These are phyloP conservation scores for Sarcophaga caerulescens DNA, from an alignment of 2,888 invertebrate genomes.

Conservation along the genomic window DNA sequence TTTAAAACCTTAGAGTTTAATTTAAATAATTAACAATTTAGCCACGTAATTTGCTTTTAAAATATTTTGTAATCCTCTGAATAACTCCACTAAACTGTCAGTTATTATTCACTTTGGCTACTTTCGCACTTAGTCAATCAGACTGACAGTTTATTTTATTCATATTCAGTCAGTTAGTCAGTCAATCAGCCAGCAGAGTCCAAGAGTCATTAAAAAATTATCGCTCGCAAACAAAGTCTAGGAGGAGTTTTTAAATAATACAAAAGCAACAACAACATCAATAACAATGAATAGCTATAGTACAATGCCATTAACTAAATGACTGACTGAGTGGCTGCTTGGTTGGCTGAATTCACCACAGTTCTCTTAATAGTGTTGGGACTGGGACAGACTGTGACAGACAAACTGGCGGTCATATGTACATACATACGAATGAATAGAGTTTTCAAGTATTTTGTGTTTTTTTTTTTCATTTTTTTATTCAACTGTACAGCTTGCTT, in stretches of 20 bases:
- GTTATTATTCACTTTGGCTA: slow-evolving; percentile 19
- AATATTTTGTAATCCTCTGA: background rate
- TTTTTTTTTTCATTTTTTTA: no score
- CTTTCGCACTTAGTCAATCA: background rate
- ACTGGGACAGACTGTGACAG: no score
- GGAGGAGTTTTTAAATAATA: slow-evolving; percentile 35
- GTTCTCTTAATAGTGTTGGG: no score
- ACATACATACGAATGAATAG: no score
- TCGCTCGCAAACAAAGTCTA: slow-evolving; percentile 20
- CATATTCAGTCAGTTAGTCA: slow-evolving; percentile 36
- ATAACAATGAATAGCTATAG: background rate
- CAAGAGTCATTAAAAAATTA: slow-evolving; percentile 1
- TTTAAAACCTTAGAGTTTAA: background rate
- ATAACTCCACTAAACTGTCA: background rate
- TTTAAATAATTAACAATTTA: background rate
- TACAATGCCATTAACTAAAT: slow-evolving; percentile 39
- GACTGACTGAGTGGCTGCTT: background rate
- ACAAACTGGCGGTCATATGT: no score
- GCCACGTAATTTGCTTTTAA: background rate
- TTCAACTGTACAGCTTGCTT: no score
- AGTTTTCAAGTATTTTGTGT: no score
- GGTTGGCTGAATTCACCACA: background rate
- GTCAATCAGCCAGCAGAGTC: slow-evolving; percentile 20
- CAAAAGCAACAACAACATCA: slow-evolving; percentile 20
- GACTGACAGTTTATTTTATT: slow-evolving; percentile 34